A percentile compares a stretch with the other conserved stretches of the same genome.
These are phyloP conservation scores for Euphysa ruthae DNA, from an alignment of 30 jellyfish, hydroid and myxozoan genomes.

Conservation along the genomic window DNA sequence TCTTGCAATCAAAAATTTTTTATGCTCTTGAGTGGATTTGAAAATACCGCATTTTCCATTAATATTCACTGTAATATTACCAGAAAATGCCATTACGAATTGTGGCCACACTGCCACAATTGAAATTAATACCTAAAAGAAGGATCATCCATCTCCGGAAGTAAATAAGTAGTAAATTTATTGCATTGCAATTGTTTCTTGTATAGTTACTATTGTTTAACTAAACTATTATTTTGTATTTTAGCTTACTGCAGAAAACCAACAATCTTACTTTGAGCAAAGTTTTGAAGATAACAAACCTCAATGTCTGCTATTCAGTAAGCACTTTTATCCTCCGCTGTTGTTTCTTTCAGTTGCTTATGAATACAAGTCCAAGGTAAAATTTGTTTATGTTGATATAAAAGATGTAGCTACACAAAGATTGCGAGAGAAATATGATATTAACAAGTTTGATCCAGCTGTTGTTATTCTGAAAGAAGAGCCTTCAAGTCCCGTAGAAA, in stretches of 20 bases:
- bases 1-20: too few species aligned
- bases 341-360: conserved; percentile 51
- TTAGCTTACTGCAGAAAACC: conserved; percentile 29
- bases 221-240: neutral
- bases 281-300: conserved; percentile 66
- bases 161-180: too few species aligned
- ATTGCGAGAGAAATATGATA: conserved; percentile 45
- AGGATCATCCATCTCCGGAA: too few species aligned
- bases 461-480: conserved; percentile 67
- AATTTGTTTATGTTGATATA: conserved; percentile 60
- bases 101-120: too few species aligned
- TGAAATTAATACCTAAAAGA: too few species aligned
- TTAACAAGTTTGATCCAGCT: conserved; percentile 39
- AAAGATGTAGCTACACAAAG: neutral
- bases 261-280: conserved; percentile 39
- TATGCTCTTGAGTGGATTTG: too few species aligned
- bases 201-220: too few species aligned
- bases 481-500: conserved; percentile 65
- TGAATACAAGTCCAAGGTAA: conserved; percentile 42
- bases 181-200: too few species aligned
- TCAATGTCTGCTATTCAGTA: conserved; percentile 53
- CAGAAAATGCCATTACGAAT: too few species aligned
- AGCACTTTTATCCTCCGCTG: conserved; percentile 44
- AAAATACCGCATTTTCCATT: too few species aligned
- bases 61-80: too few species aligned